phyloP scores from a whole-genome alignment of 2,797 vertebrate genomes.

The Gadopsis marmoratus region DNA sequence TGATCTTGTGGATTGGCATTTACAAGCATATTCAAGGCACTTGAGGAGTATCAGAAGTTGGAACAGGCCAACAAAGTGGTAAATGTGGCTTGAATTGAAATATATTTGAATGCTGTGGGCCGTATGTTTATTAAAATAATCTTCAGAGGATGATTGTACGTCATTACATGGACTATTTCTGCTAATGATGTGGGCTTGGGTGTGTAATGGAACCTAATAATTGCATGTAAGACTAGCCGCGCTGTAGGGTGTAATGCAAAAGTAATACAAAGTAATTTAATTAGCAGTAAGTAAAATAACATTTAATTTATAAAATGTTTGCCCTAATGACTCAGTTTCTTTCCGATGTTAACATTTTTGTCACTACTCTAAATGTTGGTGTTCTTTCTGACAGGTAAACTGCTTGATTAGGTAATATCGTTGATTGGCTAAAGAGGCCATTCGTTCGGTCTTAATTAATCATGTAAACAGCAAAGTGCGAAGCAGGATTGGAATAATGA shows the following conservation, averaged over 20 bases:
- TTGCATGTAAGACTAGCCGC: constrained; percentile 5
- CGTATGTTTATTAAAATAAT: not conserved
- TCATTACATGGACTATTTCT: constrained; percentile 10
- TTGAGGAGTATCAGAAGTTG: constrained; percentile 3
- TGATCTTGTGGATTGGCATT: constrained; percentile 33
- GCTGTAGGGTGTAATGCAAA: constrained; percentile 15
- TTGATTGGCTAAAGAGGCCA: constrained; percentile 69
- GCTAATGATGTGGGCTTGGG: constrained; percentile 7
- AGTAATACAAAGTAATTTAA: constrained; percentile 13
- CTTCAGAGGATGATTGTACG: constrained; percentile 7
- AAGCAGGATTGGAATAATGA: constrained; percentile 45
- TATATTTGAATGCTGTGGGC: not conserved
- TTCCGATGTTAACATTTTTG: not conserved
- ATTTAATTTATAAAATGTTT: constrained; percentile 18
- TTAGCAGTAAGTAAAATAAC: constrained; percentile 24
- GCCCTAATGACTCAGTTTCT: constrained; percentile 27
- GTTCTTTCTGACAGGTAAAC: constrained; percentile 36
- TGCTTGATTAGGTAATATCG: constrained; percentile 64
- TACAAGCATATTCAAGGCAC: constrained; percentile 3
- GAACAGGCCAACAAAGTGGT: not conserved
- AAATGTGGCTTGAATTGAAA: not conserved
- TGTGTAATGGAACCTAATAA: constrained; percentile 18
- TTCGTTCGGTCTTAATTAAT: constrained; percentile 68
- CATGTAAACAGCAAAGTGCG: constrained; percentile 50
- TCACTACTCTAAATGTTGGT: constrained; percentile 17